A percentile compares a stretch with the other conserved stretches of the same genome.
phyloP scores from a whole-genome alignment of 2,797 vertebrate genomes.

The Arrhamphus sclerolepis region DNA sequence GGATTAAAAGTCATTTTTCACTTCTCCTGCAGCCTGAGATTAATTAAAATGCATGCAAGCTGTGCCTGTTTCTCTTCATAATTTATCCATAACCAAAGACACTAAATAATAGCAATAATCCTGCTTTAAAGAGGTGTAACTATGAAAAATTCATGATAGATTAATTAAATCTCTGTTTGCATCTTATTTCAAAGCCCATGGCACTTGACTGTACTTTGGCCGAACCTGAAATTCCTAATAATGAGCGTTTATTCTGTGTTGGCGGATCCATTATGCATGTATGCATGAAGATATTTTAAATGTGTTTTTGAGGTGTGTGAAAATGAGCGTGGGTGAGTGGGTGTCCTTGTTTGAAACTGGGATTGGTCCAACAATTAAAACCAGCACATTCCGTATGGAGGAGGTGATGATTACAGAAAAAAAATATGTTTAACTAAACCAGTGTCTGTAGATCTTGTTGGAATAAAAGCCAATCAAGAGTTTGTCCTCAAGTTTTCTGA shows the following conservation, averaged over 20 bases:
- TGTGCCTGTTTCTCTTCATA: conserved; percentile 74
- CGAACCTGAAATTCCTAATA: conserved; percentile 64
- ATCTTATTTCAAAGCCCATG: conserved; percentile 67
- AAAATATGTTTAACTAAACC: too few species aligned
- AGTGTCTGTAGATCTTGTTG: too few species aligned
- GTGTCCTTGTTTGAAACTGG: conserved; percentile 51
- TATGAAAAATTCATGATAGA: conserved; percentile 77
- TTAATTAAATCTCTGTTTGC: conserved; percentile 77
- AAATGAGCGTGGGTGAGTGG: conserved; percentile 29
- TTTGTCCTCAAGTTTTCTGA: too few species aligned
- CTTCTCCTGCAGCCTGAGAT: conserved; percentile 72
- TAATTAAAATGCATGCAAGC: conserved; percentile 83
- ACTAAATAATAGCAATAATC: conserved; percentile 79
- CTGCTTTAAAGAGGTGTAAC: conserved; percentile 67
- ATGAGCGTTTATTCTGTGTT: conserved; percentile 38
- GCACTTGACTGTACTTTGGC: conserved; percentile 69
- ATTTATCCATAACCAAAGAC: conserved; percentile 80
- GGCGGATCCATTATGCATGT: conserved; percentile 23
- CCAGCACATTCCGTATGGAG: background rate
- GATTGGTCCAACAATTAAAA: conserved; percentile 44
- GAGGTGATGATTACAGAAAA: too few species aligned
- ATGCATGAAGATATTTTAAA: conserved; percentile 34
- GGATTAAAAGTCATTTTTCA: conserved; percentile 74
- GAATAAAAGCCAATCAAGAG: too few species aligned
- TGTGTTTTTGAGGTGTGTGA: conserved; percentile 12